Evolutionary conservation across 2,113 vertebrate species (phyloP).

Genomic region (Alectura lathami): DNA sequence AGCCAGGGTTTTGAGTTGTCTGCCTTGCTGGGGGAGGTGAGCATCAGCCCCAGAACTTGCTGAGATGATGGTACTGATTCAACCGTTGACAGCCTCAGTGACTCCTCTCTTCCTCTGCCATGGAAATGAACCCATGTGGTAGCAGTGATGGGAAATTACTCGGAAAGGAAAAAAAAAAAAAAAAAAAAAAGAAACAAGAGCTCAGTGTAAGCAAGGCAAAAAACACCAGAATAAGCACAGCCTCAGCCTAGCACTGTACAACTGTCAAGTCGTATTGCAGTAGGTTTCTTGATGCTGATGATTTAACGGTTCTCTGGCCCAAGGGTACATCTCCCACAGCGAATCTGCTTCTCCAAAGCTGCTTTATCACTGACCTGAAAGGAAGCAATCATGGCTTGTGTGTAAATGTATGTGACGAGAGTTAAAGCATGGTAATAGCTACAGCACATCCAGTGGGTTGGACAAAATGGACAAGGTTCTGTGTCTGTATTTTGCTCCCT

Average conservation of each 20-base stretch:
- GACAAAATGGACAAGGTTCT: neutral
- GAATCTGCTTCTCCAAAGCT: neutral
- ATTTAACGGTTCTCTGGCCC: slow-evolving; percentile 20
- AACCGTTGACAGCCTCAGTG: neutral
- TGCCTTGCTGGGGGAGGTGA: too few species aligned
- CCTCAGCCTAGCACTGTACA: neutral
- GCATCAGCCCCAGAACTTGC: neutral
- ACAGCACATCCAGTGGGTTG: neutral
- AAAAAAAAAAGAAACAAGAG: accelerated
- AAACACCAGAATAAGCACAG: neutral
- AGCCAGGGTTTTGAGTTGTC: neutral
- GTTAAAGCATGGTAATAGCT: slow-evolving; percentile 12
- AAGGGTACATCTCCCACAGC: neutral
- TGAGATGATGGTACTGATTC: neutral
- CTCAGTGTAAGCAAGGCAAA: neutral
- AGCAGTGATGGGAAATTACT: neutral
- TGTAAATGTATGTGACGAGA: neutral
- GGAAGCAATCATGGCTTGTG: neutral
- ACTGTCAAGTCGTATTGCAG: slow-evolving; percentile 4
- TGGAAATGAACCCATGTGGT: neutral
- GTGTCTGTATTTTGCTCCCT: neutral
- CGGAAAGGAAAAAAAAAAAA: neutral
- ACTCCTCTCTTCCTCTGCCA: neutral
- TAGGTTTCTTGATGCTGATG: neutral
- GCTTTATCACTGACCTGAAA: neutral